phyloP scores from a whole-genome alignment of 2,113 vertebrate species.

The Thryonomys swinderianus region DNA sequence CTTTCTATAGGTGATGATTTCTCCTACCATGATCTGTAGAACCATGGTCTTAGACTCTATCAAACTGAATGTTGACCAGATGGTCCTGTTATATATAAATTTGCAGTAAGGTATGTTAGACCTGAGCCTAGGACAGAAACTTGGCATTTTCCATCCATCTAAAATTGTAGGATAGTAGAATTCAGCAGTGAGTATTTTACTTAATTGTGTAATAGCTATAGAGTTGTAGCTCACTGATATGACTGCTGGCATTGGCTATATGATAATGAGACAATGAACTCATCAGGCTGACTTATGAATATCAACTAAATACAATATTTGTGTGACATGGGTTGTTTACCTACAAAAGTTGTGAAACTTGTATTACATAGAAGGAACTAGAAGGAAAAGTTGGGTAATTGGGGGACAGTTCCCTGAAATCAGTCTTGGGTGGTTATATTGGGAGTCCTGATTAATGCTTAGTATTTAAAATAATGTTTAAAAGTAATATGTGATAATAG shows the following conservation, averaged over 20 bases:
- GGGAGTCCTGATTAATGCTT: background rate
- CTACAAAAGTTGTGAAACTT: background rate
- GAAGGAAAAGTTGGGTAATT: background rate
- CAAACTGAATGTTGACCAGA: background rate
- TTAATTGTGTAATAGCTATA: background rate
- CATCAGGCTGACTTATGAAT: background rate
- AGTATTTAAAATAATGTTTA: background rate
- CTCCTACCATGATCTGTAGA: background rate
- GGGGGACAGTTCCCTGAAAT: background rate
- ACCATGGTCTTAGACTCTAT: background rate
- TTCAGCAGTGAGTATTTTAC: background rate
- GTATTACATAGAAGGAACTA: background rate
- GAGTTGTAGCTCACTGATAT: background rate
- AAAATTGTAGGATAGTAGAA: background rate
- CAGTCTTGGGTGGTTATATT: background rate
- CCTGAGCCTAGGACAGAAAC: background rate
- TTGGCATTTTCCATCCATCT: background rate
- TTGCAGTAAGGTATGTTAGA: background rate
- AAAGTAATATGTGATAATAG: background rate
- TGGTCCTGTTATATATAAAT: background rate
- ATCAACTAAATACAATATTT: background rate
- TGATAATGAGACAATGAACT: background rate
- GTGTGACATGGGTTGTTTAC: background rate
- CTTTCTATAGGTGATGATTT: background rate
- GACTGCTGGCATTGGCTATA: background rate